Evolutionary conservation across 2,797 vertebrate genomes (phyloP), one percentile per base, ranked within the genome.

Genomic region (Phataginus tricuspis): DNA sequence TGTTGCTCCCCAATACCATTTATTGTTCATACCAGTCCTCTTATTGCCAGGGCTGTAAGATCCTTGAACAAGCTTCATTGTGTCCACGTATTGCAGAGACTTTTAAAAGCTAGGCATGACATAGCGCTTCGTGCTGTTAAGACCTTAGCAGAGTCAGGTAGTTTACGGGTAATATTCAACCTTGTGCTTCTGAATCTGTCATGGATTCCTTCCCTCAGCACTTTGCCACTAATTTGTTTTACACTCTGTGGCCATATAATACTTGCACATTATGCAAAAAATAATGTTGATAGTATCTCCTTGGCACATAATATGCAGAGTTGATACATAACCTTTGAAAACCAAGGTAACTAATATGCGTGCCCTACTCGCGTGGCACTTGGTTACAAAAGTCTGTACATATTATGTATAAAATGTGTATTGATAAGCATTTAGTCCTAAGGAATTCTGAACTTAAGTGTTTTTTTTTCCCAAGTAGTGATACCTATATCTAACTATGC

Each of bases 191-290:
- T 82, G 96, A 98, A 74, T 97, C 97, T 98, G 78, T 97, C 97
- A 92, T 89, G 91, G 91, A 97, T 97, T 80, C 92, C 96, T 97
- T 90, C 93, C 87, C 97, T 98, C 98, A 98, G 98, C 98, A 98
- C 97, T 98, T 97, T 75, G 29, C 98, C 97, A 98, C 96, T 96
- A 96, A 95, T 97, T 93, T 97, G 95, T 94, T 97, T 94, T 93
- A 97, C 90, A 92, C 95, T 95, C 93, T 90, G 97, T 97, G 97
- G 96, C 97, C 96, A 96, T 95, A 96, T 92, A 95, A 92, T 97
- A 93, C 93, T 93, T 98, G 97, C 96, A 98, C 93, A 93, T 96
- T 95, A 95, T 97, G 97, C 97, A 97, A 96, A 97, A 97, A 96
- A 95, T 94, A 93, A 88, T 74, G 93, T 98, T 94, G 94, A 94